Evolutionary conservation across 2,113 vertebrate genomes (phyloP).

Genomic region (Elachura formosa): DNA sequence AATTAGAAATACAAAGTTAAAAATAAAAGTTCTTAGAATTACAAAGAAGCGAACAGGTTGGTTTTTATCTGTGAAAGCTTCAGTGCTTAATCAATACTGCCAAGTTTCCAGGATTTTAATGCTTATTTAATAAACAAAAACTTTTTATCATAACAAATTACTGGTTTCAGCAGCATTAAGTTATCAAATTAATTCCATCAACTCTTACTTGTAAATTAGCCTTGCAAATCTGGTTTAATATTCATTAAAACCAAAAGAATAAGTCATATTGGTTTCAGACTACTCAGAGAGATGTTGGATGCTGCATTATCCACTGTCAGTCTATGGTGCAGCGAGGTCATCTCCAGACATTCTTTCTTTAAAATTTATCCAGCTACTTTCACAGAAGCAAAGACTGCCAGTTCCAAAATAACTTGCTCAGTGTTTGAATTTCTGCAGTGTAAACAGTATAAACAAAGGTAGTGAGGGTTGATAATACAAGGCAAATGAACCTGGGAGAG

Average conservation of each 20-base stretch:
- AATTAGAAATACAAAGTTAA: background rate
- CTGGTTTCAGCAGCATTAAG: conserved; percentile 1
- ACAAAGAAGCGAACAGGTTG: background rate
- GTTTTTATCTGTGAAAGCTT: background rate
- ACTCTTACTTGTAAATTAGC: conserved; percentile 8
- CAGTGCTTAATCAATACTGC: background rate
- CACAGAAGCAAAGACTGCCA: background rate
- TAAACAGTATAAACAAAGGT: background rate
- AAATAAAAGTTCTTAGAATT: no score
- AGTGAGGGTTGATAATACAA: background rate
- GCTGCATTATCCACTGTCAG: background rate
- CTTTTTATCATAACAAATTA: background rate
- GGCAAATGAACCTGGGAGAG: background rate
- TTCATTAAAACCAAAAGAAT: background rate
- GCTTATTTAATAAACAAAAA: background rate
- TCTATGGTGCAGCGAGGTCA: background rate
- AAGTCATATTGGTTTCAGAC: background rate
- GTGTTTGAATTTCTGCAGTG: background rate
- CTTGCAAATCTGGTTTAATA: background rate
- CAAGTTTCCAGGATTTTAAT: background rate
- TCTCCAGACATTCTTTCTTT: background rate
- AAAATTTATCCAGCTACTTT: background rate
- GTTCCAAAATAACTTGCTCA: background rate
- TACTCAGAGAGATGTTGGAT: background rate
- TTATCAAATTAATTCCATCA: conserved; percentile 9